These are phyloP conservation scores for Eugnorisma glareosa DNA, from an alignment of 2,888 invertebrate species.

Conservation along the genomic window DNA sequence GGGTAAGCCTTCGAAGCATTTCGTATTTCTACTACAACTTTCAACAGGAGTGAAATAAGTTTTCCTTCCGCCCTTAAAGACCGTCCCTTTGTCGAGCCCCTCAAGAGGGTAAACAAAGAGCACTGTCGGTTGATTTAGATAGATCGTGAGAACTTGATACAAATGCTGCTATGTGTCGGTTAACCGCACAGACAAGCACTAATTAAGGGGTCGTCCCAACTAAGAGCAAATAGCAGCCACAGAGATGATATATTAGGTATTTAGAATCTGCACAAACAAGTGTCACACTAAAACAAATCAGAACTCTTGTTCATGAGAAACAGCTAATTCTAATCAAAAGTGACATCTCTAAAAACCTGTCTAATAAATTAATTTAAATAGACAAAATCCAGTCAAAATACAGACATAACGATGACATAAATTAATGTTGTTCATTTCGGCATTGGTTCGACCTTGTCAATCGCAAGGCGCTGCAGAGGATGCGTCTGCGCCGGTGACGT, in stretches of 20 bases:
- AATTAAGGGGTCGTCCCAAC: not conserved
- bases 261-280: not conserved
- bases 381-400: slow-evolving; percentile 35
- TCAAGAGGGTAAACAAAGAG: not conserved
- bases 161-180: not conserved
- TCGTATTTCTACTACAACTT: not conserved
- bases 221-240: not conserved
- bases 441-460: slow-evolving; percentile 59
- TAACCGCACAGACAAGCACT: not conserved
- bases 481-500: slow-evolving; percentile 57
- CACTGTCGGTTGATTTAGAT: not conserved
- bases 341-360: not conserved
- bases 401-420: slow-evolving; percentile 39
- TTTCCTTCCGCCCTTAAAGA: not conserved
- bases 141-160: not conserved
- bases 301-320: slow-evolving; percentile 9
- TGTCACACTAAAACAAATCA: not conserved
- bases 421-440: slow-evolving; percentile 37
- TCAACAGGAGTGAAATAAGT: not conserved
- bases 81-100: not conserved
- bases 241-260: not conserved
- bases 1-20: not conserved
- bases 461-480: slow-evolving; percentile 55
- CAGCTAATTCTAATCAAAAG: not conserved
- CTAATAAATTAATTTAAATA: slow-evolving; percentile 38